Evolutionary conservation across 2,888 invertebrate genomes (phyloP).

Genomic region (Pterostichus niger): DNA sequence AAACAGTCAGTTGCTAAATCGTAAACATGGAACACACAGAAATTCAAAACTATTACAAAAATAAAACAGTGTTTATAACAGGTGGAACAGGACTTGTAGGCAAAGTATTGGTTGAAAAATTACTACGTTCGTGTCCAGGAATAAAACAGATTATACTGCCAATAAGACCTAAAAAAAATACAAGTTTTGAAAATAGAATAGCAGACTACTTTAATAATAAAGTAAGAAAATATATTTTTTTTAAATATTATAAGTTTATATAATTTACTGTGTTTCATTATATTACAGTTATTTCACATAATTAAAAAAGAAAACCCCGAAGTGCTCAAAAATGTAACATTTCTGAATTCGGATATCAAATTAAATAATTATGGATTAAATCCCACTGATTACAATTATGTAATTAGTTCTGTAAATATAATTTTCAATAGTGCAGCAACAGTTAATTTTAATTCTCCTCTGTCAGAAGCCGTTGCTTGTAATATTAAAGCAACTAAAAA

Average conservation of each 20-base stretch:
- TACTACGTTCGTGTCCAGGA: slow-evolving; percentile 7
- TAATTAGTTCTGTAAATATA: neutral
- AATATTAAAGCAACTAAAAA: slow-evolving; percentile 1
- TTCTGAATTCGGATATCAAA: neutral
- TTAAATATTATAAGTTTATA: neutral
- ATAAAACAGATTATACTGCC: neutral
- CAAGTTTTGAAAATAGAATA: neutral
- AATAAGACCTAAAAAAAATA: neutral
- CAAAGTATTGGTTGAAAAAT: neutral
- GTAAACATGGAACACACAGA: neutral
- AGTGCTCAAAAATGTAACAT: neutral
- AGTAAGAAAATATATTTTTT: slow-evolving; percentile 8
- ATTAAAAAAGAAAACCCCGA: neutral
- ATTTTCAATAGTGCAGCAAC: neutral
- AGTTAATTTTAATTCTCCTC: neutral
- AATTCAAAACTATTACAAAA: slow-evolving; percentile 11
- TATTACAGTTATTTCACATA: neutral
- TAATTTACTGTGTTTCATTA: neutral
- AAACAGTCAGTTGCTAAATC: too few relatives aligned
- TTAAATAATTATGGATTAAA: neutral
- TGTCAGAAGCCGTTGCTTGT: neutral
- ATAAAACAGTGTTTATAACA: slow-evolving; percentile 1
- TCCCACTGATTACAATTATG: neutral
- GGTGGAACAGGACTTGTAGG: slow-evolving; percentile 23
- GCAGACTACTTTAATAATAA: neutral